Percentiles rank a stretch among this genome's conserved stretches.
Conservation (phyloP, 2,888 invertebrate species). For the Penaeus monodon region DNA sequence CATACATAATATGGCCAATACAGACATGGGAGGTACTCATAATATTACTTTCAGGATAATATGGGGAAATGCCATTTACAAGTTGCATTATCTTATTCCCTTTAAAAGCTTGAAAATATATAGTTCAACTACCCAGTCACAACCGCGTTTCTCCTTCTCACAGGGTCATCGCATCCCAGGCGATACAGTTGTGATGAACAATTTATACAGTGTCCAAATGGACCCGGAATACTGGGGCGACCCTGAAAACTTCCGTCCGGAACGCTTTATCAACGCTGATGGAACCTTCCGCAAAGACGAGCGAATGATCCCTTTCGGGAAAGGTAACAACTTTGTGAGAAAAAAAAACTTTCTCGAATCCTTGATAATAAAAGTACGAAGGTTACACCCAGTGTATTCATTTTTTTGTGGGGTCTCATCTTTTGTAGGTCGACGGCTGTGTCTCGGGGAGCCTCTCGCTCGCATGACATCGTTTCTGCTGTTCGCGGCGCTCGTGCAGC, state of each 20-base stretch:
- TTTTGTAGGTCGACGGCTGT: slow-evolving; percentile 42
- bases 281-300: slow-evolving; percentile 78
- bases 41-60: too few relatives aligned
- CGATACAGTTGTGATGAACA: slow-evolving; percentile 85
- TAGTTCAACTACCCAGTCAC: too few relatives aligned
- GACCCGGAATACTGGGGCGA: slow-evolving; percentile 77
- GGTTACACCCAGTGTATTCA: too few relatives aligned
- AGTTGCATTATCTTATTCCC: too few relatives aligned
- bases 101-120: too few relatives aligned
- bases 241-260: slow-evolving; percentile 80
- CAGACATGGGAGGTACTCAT: too few relatives aligned
- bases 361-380: too few relatives aligned
- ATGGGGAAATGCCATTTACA: too few relatives aligned
- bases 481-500: slow-evolving; percentile 38
- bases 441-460: slow-evolving; percentile 50
- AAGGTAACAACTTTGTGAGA: slow-evolving; percentile 70
- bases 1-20: too few relatives aligned
- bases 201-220: slow-evolving; percentile 81
- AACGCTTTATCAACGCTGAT: slow-evolving; percentile 77
- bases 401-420: neutral
- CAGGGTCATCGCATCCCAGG: slow-evolving; percentile 76
- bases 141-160: slow-evolving; percentile 72
- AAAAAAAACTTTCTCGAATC: too few relatives aligned
- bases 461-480: slow-evolving; percentile 40
- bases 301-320: slow-evolving; percentile 83